Base-by-base conservation (phyloP, 2,888 invertebrate species). In the Punctoribates punctum region DNA sequence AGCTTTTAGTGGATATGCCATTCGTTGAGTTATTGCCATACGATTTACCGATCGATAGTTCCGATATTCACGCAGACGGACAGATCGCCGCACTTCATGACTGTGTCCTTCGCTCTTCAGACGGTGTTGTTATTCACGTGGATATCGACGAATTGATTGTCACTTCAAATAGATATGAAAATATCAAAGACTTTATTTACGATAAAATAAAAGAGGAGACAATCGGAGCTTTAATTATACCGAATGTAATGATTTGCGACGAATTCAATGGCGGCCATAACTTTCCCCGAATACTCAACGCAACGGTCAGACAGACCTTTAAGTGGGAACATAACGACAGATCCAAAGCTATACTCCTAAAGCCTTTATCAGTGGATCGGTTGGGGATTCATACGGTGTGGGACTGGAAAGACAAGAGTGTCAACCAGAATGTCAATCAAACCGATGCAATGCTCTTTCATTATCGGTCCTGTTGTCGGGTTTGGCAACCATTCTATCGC, bases 51-150 rank as follows among this genome's bases (percentile, higher is more conserved):
- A 70, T 70, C 5, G 70, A 70, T 46, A 70, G 70, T 13, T n/a
- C 11, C 1, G 20, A 42, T 20, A 70, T 70, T 42, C 70, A 70
- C 34, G 70, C 70, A 13, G 70, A 70, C 23, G 70, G 70, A 70
- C 70, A 70, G 25, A 70, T 70, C 23, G 70, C 70, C 11, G 70
- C 70, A 13, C 15, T 70, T 3, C 42, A 70, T 70, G 70, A 70
- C 46, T 70, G 70, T 42, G 20, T 46, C 1, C 42, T 70, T 38
- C 38, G 70, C n/a, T 34, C 34, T 15, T 5, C 70, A 20, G 13
- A 23, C 13, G 23, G n/a, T 46, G n/a, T 42, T 1, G 23, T 70
- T 1, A 70, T 70, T 5, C 5, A 42, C 20, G 70, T 70, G 4
- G 70, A 70, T 15, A 42, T 42, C 70, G 70, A 70, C 20, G 70